Evolutionary conservation across 2,888 invertebrate genomes (phyloP).

Genomic region (Gastracanthus pulcherrimus): DNA sequence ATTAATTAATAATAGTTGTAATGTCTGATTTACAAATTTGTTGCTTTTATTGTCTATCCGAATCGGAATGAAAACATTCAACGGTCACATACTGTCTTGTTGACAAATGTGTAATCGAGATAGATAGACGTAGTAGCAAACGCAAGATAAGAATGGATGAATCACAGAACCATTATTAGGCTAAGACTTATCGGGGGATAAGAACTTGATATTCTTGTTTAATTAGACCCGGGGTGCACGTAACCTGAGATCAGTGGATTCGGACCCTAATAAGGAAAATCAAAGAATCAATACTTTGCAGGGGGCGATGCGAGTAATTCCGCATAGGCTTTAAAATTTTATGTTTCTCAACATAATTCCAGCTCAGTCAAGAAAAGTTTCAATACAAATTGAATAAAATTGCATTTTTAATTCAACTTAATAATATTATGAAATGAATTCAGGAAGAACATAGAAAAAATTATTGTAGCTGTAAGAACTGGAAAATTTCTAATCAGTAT

Average conservation of each 20-base stretch:
- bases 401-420: background rate
- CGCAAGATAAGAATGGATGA: slow-evolving; percentile 13
- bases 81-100: too few species aligned
- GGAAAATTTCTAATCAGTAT: background rate
- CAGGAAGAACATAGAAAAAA: background rate
- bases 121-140: background rate
- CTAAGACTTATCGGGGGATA: slow-evolving; percentile 14
- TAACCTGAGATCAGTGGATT: slow-evolving; percentile 12
- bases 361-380: background rate
- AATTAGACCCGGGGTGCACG: slow-evolving; percentile 26
- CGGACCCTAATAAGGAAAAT: slow-evolving; percentile 12
- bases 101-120: background rate
- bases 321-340: background rate
- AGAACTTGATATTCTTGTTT: slow-evolving; percentile 44
- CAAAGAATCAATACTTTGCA: slow-evolving; percentile 28
- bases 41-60: too few species aligned
- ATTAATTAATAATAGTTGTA: too few species aligned
- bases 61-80: too few species aligned
- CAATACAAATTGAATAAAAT: background rate
- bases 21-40: too few species aligned
- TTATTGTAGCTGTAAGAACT: background rate
- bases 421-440: background rate
- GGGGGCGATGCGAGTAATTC: background rate
- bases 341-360: too few species aligned
- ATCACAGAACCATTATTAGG: slow-evolving; percentile 38